Conservation (phyloP, 2,797 vertebrate species). For the Hoplostethus mediterraneus region DNA sequence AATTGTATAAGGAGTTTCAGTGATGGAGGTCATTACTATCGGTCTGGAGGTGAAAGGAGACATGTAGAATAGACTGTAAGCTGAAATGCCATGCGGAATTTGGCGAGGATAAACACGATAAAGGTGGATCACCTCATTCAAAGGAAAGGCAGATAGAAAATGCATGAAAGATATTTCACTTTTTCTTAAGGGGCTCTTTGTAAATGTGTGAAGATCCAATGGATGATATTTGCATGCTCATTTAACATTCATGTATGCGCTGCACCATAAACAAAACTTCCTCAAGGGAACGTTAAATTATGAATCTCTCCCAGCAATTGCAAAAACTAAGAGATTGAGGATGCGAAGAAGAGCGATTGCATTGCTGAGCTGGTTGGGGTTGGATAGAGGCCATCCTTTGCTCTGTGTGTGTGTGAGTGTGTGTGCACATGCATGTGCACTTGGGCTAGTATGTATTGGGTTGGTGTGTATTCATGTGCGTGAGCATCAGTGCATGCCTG, state of each 20-base stretch:
- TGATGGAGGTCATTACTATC: neutral
- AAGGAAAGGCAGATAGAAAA: neutral
- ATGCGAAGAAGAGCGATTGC: slow-evolving; percentile 16
- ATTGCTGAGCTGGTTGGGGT: slow-evolving; percentile 23
- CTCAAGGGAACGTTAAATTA: slow-evolving; percentile 5
- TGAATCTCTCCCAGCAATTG: neutral
- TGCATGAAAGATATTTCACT: neutral
- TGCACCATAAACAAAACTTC: slow-evolving; percentile 2
- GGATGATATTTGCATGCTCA: slow-evolving; percentile 1
- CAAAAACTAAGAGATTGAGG: slow-evolving; percentile 17
- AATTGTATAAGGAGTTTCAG: slow-evolving; percentile 33
- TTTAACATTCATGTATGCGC: slow-evolving; percentile 8
- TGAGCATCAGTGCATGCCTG: neutral
- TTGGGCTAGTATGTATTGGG: neutral
- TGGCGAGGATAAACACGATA: neutral
- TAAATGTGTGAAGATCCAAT: neutral
- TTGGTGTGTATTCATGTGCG: slow-evolving; percentile 6
- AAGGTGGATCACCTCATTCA: neutral
- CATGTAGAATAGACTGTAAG: neutral
- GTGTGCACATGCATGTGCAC: neutral
- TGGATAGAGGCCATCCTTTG: slow-evolving; percentile 21
- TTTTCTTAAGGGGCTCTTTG: neutral
- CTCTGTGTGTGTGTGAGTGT: neutral
- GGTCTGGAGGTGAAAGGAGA: neutral
- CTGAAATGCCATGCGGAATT: neutral